Evolutionary conservation across 2,113 vertebrate species (phyloP).

Genomic region (Quiscalus mexicanus): DNA sequence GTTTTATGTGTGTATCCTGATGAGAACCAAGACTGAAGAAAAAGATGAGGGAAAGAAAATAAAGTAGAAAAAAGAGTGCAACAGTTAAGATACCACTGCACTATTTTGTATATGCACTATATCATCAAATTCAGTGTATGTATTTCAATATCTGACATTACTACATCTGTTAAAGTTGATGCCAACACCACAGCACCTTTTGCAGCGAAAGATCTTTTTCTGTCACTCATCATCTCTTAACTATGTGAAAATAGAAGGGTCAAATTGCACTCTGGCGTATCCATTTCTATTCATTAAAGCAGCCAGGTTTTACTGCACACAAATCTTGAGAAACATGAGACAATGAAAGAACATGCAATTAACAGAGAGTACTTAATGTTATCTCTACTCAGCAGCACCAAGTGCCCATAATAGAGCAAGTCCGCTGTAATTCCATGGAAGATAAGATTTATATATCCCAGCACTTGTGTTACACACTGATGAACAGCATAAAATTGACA

Average conservation of each 20-base stretch:
- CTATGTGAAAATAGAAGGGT: background rate
- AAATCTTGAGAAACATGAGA: constrained; percentile 31
- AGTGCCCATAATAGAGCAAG: constrained; percentile 45
- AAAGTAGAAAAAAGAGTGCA: background rate
- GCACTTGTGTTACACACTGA: constrained; percentile 51
- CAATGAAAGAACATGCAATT: constrained; percentile 48
- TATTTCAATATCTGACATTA: constrained; percentile 31
- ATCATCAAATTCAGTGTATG: background rate
- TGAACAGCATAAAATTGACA: constrained; percentile 71
- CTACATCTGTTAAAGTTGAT: background rate
- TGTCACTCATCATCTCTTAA: background rate
- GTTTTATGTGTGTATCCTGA: background rate
- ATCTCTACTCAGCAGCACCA: constrained; percentile 62
- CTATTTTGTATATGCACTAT: background rate
- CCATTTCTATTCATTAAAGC: constrained; percentile 22
- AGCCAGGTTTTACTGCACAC: constrained; percentile 15
- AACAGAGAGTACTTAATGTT: constrained; percentile 51
- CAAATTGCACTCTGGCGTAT: background rate
- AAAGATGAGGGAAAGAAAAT: background rate
- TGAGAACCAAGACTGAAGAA: background rate
- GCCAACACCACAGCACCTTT: background rate
- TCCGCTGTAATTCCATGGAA: constrained; percentile 46
- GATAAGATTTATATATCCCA: constrained; percentile 64
- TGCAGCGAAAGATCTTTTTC: background rate
- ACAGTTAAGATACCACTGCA: background rate